Conservation (phyloP, 2,797 vertebrate genomes). For the Pipistrellus nathusii region DNA sequence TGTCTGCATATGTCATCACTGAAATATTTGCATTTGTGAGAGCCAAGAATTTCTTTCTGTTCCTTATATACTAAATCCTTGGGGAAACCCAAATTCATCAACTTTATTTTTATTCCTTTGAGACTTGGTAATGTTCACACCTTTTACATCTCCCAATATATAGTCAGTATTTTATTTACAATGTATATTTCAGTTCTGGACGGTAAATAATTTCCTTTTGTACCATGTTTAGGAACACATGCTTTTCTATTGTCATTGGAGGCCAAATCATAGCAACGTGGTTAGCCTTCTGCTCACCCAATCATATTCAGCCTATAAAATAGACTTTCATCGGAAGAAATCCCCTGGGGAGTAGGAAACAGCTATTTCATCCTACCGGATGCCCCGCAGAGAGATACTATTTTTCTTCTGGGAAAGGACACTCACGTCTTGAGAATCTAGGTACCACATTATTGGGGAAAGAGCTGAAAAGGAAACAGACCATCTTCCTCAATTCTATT, state of each 20-base stretch:
- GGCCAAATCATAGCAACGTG: conserved; percentile 61
- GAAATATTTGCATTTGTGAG: conserved; percentile 54
- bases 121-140: conserved; percentile 34
- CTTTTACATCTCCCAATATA: conserved; percentile 50
- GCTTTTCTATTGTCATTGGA: conserved; percentile 64
- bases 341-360: conserved; percentile 73
- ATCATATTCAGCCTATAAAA: conserved; percentile 72
- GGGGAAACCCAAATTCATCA: conserved; percentile 31
- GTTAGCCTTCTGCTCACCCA: conserved; percentile 77
- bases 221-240: conserved; percentile 48
- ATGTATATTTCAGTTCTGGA: conserved; percentile 67
- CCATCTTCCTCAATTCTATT: conserved; percentile 75
- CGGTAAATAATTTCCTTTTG: conserved; percentile 67
- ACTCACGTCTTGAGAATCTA: conserved; percentile 76
- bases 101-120: conserved; percentile 66
- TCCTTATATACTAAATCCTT: background rate
- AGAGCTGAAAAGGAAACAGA: conserved; percentile 78
- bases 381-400: conserved; percentile 71
- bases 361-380: conserved; percentile 74
- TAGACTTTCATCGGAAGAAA: conserved; percentile 65
- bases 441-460: conserved; percentile 55
- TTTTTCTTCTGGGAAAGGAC: conserved; percentile 79
- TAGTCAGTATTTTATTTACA: conserved; percentile 65
- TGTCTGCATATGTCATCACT: background rate
- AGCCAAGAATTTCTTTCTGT: conserved; percentile 14